Evolutionary conservation across 1,140 invertebrate species (phyloP).

Genomic region (Conus betulinus): DNA sequence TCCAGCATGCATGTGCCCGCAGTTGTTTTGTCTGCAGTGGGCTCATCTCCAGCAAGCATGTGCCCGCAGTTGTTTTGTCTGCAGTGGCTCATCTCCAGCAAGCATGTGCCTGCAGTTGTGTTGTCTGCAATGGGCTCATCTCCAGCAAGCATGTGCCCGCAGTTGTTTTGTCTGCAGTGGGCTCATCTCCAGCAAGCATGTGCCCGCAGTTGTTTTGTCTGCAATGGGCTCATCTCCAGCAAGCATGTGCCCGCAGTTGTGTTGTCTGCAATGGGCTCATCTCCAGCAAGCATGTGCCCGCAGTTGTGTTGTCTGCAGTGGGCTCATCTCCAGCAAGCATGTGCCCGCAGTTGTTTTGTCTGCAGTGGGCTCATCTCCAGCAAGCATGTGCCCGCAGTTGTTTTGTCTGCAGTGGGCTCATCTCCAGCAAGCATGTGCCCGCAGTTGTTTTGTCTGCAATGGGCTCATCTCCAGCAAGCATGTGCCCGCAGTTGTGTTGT

Average conservation of each 20-base stretch:
- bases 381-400: constrained; percentile 67
- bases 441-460: too few relatives aligned
- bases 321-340: constrained; percentile 36
- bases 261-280: too few relatives aligned
- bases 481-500: constrained; percentile 69
- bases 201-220: constrained; percentile 69
- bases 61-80: too few relatives aligned
- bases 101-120: constrained; percentile 68
- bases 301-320: constrained; percentile 67
- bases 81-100: too few relatives aligned
- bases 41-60: constrained; percentile 34
- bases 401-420: constrained; percentile 67
- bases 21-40: constrained; percentile 67
- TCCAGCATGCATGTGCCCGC: too few relatives aligned
- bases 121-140: constrained; percentile 64
- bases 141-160: not conserved
- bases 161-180: too few relatives aligned
- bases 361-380: too few relatives aligned
- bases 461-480: too few relatives aligned
- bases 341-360: too few relatives aligned
- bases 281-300: too few relatives aligned
- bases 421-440: not conserved
- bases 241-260: constrained; percentile 5
- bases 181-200: too few relatives aligned
- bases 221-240: constrained; percentile 48